These are phyloP conservation scores for Nasonia vitripennis DNA, from an alignment of 1,140 invertebrate species.

Conservation along the genomic window DNA sequence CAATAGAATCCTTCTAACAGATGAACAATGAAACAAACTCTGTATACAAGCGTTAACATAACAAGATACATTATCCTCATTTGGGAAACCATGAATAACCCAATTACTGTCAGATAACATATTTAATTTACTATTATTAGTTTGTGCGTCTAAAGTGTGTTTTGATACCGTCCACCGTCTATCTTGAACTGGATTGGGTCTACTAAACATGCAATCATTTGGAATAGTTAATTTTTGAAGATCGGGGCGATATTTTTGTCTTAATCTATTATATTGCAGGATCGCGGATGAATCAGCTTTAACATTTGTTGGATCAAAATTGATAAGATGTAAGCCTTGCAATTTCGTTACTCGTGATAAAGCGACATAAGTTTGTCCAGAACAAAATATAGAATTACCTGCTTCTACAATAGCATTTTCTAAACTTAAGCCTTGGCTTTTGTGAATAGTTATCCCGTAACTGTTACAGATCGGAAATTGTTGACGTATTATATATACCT, in stretches of 20 bases:
- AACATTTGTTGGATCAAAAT: slow-evolving; percentile 60
- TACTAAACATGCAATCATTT: slow-evolving; percentile 19
- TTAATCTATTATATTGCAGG: slow-evolving; percentile 60
- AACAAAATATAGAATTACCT: no score
- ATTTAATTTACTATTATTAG: neutral
- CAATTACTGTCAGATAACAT: neutral
- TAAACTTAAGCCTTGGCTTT: no score
- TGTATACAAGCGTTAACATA: slow-evolving; percentile 54
- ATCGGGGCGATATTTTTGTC: slow-evolving; percentile 54
- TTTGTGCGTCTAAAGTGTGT: neutral
- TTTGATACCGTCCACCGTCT: slow-evolving; percentile 11
- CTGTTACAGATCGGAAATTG: no score
- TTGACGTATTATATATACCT: no score
- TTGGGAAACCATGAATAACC: slow-evolving; percentile 43
- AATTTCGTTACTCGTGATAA: no score
- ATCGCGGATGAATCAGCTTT: slow-evolving; percentile 57
- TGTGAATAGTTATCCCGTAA: no score
- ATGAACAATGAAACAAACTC: slow-evolving; percentile 45
- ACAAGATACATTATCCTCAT: slow-evolving; percentile 51
- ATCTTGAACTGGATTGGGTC: slow-evolving; percentile 16
- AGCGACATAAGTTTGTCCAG: no score
- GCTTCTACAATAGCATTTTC: no score
- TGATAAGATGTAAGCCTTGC: no score
- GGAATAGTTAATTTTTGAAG: slow-evolving; percentile 41
- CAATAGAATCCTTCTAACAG: neutral